These are phyloP conservation scores for Myiopsitta monachus DNA, from an alignment of 2,113 vertebrate genomes.

Conservation along the genomic window DNA sequence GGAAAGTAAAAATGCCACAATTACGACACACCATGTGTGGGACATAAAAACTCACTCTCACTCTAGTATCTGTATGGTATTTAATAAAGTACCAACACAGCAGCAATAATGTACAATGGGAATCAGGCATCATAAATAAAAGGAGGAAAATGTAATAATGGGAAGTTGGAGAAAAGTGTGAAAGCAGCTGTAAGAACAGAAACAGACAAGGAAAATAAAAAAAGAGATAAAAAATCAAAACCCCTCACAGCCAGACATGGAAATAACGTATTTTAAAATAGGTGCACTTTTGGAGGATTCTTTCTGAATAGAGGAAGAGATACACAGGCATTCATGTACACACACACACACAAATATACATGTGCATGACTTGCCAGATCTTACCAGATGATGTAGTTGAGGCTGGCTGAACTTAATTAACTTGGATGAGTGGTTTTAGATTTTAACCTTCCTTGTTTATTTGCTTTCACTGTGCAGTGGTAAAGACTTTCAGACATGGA, in stretches of 20 bases:
- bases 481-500: conserved; percentile 65
- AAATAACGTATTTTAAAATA: conserved; percentile 11
- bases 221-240: not conserved
- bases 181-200: conserved; percentile 47
- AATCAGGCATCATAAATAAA: conserved; percentile 61
- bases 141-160: conserved; percentile 56
- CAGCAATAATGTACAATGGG: conserved; percentile 63
- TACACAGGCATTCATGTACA: not conserved
- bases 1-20: conserved; percentile 77
- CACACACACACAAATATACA: not conserved
- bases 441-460: conserved; percentile 69
- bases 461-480: conserved; percentile 35
- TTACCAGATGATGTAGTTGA: conserved; percentile 60
- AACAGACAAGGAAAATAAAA: not conserved
- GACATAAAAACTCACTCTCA: conserved; percentile 64
- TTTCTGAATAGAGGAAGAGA: not conserved
- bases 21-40: conserved; percentile 71
- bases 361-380: not conserved
- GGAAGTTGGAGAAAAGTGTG: conserved; percentile 26
- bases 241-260: not conserved
- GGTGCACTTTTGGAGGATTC: conserved; percentile 1
- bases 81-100: conserved; percentile 75
- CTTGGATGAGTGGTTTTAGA: conserved; percentile 64
- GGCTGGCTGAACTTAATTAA: conserved; percentile 70
- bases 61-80: conserved; percentile 56